Conservation (phyloP, 1,140 invertebrate genomes). For the Nebria ingens region DNA sequence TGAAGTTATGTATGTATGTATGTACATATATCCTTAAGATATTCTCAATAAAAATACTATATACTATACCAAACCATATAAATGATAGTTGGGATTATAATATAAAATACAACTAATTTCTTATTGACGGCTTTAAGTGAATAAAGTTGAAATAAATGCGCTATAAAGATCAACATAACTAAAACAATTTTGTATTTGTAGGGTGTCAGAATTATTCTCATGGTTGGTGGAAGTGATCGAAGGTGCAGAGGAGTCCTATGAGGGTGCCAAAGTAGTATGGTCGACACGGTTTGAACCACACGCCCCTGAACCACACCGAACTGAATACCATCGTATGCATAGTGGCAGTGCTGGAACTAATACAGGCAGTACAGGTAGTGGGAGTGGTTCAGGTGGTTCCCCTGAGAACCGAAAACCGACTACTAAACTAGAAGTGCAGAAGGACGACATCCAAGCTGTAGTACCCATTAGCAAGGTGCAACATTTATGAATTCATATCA, state of each 20-base stretch:
- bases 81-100: too few species aligned
- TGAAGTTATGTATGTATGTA: too few species aligned
- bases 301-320: slow-evolving; percentile 36
- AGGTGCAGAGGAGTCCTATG: slow-evolving; percentile 62
- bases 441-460: slow-evolving; percentile 89
- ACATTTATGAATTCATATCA: slow-evolving; percentile 4
- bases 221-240: slow-evolving; percentile 85
- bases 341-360: background rate
- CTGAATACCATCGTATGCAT: background rate
- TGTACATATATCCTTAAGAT: too few species aligned
- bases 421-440: slow-evolving; percentile 78
- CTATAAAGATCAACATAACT: too few species aligned
- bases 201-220: slow-evolving; percentile 75
- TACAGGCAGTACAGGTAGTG: slow-evolving; percentile 30
- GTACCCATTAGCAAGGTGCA: slow-evolving; percentile 86
- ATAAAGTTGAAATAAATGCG: too few species aligned
- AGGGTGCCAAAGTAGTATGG: slow-evolving; percentile 73
- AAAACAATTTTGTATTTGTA: slow-evolving; percentile 31
- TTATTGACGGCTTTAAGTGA: too few species aligned
- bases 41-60: too few species aligned
- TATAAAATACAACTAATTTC: too few species aligned
- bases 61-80: too few species aligned
- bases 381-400: slow-evolving; percentile 34
- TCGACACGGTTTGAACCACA: slow-evolving; percentile 51
- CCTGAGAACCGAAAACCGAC: slow-evolving; percentile 45